Evolutionary conservation across 2,113 vertebrate species (phyloP).

Genomic region (Rhabdomys dilectus): DNA sequence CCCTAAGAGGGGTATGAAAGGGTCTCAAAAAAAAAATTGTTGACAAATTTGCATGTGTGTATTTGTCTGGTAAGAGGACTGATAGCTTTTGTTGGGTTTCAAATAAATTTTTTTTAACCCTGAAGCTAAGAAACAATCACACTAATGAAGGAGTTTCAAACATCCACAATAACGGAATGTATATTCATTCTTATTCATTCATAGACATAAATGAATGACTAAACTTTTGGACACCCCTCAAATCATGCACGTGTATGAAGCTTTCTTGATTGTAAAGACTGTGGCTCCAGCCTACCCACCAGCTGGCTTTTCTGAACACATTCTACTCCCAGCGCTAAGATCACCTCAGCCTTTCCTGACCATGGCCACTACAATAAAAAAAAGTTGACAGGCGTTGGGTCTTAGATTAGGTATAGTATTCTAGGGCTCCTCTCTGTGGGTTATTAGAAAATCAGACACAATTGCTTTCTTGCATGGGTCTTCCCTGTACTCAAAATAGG

Average conservation of each 20-base stretch:
- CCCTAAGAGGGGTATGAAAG: neutral
- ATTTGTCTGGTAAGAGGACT: conserved; percentile 36
- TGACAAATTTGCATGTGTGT: neutral
- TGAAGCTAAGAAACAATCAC: conserved; percentile 9
- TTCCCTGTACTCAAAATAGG: neutral
- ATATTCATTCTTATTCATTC: neutral
- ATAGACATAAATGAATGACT: neutral
- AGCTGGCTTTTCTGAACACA: neutral
- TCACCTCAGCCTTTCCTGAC: neutral
- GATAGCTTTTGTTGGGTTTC: conserved; percentile 46
- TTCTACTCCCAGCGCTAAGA: neutral
- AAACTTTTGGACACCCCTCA: neutral
- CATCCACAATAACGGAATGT: neutral
- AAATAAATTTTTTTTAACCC: neutral
- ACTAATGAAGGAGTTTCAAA: conserved; percentile 53
- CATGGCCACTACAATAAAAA: neutral
- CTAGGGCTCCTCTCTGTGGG: neutral
- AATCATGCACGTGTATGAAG: neutral
- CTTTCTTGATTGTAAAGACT: neutral
- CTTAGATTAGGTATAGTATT: neutral
- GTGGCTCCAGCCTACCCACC: neutral
- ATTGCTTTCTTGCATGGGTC: neutral
- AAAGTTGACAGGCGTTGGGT: neutral
- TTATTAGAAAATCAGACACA: conserved; percentile 9
- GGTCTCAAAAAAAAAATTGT: neutral